A percentile compares a stretch with the other conserved stretches of the same genome.
These are phyloP conservation scores for Phylloscopus whistleri DNA, from an alignment of 2,113 vertebrate genomes.

Conservation along the genomic window DNA sequence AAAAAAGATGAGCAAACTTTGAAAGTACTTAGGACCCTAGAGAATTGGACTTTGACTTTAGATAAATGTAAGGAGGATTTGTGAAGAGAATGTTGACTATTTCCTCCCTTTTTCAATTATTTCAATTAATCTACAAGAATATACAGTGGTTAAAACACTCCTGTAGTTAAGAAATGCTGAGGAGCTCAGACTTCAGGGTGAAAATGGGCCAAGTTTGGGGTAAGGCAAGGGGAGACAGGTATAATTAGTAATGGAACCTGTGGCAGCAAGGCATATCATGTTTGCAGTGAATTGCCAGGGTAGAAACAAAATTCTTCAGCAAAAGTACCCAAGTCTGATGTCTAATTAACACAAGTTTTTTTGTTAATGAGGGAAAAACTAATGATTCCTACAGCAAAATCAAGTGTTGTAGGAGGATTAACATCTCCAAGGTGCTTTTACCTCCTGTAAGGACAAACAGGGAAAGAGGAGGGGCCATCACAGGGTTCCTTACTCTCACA, in stretches of 20 bases:
- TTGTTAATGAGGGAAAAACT: not conserved
- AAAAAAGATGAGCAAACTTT: not conserved
- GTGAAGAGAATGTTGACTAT: slow-evolving; percentile 13
- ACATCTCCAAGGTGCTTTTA: not conserved
- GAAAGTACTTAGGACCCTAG: not conserved
- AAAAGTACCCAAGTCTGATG: not conserved
- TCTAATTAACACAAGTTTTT: not conserved
- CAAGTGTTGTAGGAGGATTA: not conserved
- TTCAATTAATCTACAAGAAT: not conserved
- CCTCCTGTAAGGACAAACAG: not conserved
- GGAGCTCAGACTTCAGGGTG: not conserved
- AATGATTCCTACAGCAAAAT: not conserved
- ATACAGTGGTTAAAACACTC: not conserved
- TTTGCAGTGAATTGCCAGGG: not conserved
- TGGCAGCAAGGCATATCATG: not conserved
- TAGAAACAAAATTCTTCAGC: not conserved
- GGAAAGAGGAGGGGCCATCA: not conserved
- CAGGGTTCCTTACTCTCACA: not conserved
- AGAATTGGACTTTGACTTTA: not conserved
- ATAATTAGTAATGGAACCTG: not conserved
- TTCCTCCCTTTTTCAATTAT: slow-evolving; percentile 12
- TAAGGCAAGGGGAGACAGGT: not conserved
- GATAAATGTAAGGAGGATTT: not conserved
- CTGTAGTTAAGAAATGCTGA: not conserved
- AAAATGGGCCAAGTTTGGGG: not conserved